These are phyloP conservation scores for Crenuchus spilurus DNA, from an alignment of 2,797 vertebrate genomes.

Conservation along the genomic window DNA sequence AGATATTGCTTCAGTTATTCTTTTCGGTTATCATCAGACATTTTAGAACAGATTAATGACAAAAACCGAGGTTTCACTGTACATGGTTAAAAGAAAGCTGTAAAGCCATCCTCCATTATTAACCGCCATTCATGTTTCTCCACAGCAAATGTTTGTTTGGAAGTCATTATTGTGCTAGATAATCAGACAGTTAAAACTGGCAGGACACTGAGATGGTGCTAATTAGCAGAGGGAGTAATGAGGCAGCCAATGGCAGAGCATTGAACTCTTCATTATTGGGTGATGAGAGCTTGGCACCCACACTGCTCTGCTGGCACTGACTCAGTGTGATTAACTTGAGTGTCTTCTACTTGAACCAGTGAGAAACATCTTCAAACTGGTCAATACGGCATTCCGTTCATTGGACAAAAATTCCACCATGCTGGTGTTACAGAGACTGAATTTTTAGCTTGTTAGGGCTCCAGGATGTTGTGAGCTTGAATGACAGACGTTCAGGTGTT, in stretches of 20 bases:
- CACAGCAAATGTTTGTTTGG: slow-evolving; percentile 11
- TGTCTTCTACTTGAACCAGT: neutral
- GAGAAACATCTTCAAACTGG: neutral
- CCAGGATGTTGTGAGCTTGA: neutral
- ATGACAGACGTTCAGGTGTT: slow-evolving; percentile 10
- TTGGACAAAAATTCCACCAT: neutral
- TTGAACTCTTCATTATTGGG: slow-evolving; percentile 37
- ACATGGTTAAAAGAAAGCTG: too few species aligned
- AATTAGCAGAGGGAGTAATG: slow-evolving; percentile 50
- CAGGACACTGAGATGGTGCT: slow-evolving; percentile 31
- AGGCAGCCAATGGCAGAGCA: slow-evolving; percentile 38
- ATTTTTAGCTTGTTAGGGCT: neutral
- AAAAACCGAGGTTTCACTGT: too few species aligned
- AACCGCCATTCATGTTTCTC: neutral
- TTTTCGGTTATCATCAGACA: too few species aligned
- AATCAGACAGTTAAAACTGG: slow-evolving; percentile 38
- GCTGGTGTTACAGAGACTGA: neutral
- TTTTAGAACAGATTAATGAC: too few species aligned
- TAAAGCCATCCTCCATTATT: neutral
- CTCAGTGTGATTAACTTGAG: slow-evolving; percentile 23
- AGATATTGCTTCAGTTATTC: too few species aligned
- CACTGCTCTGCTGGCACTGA: slow-evolving; percentile 14
- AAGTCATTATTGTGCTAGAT: slow-evolving; percentile 22
- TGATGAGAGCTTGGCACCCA: slow-evolving; percentile 37
- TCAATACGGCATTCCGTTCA: slow-evolving; percentile 6